phyloP scores from a whole-genome alignment of 2,797 vertebrate genomes.

The Bryconaethiops microstoma region DNA sequence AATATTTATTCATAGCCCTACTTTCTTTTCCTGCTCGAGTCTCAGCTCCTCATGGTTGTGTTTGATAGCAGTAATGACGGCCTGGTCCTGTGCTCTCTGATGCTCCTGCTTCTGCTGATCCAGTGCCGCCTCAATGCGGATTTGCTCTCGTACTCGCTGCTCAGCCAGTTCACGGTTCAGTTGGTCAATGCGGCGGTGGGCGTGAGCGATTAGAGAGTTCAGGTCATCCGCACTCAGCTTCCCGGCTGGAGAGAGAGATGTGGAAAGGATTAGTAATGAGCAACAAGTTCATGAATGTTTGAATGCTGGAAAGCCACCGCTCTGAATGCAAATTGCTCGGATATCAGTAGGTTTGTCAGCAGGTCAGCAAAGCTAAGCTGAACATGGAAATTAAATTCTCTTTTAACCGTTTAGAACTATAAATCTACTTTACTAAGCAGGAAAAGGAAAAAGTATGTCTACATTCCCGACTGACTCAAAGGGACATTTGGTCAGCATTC shows the following conservation, averaged over 20 bases:
- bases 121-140: slow-evolving; percentile 86
- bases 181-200: slow-evolving; percentile 95
- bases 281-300: background rate
- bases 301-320: background rate
- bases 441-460: background rate
- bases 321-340: too few species aligned
- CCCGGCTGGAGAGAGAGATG: slow-evolving; percentile 60
- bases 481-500: background rate
- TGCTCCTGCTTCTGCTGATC: slow-evolving; percentile 90
- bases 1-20: slow-evolving; percentile 55
- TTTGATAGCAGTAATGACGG: slow-evolving; percentile 82
- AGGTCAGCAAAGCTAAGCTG: background rate
- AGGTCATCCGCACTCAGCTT: slow-evolving; percentile 88
- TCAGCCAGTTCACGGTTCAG: slow-evolving; percentile 89
- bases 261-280: background rate
- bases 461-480: background rate
- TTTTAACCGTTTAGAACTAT: too few species aligned
- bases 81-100: slow-evolving; percentile 79
- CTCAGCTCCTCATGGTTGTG: slow-evolving; percentile 81
- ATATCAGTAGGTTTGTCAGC: background rate
- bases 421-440: background rate
- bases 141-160: slow-evolving; percentile 88
- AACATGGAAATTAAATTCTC: background rate
- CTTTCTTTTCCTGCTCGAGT: slow-evolving; percentile 90
- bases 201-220: slow-evolving; percentile 92